Conservation (phyloP, 1,140 invertebrate genomes). For the Drosophila suzukii region DNA sequence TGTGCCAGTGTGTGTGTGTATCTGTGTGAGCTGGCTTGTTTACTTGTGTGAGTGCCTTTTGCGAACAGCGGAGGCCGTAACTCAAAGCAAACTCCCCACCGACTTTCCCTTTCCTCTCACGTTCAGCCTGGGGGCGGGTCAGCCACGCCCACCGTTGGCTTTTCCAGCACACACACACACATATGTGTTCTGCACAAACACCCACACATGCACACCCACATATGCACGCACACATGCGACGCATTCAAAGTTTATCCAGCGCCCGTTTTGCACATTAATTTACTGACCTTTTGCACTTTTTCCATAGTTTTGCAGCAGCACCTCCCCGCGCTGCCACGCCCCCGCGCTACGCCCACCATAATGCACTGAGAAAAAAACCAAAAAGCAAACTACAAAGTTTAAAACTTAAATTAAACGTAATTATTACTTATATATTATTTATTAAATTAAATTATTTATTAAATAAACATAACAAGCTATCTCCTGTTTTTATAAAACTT, state of each 20-base stretch:
- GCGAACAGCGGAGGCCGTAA: constrained; percentile 27
- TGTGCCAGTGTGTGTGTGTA: constrained; percentile 1
- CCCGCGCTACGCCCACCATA: not conserved
- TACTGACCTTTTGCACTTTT: constrained; percentile 78
- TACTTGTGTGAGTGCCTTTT: constrained; percentile 36
- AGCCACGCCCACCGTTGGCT: constrained; percentile 6
- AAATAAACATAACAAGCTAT: no score
- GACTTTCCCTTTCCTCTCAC: constrained; percentile 4
- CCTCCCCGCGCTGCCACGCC: constrained; percentile 4
- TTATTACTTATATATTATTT: no score
- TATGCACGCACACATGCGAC: constrained; percentile 5
- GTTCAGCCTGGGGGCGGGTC: constrained; percentile 2
- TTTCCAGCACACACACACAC: constrained; percentile 11
- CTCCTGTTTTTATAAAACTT: no score
- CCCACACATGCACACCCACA: not conserved
- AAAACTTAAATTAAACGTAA: no score
- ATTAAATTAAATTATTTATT: no score
- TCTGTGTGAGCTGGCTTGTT: constrained; percentile 27
- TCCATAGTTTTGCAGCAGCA: constrained; percentile 59
- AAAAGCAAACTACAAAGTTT: no score
- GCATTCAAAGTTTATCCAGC: constrained; percentile 71
- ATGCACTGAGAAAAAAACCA: not conserved
- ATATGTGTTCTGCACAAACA: not conserved
- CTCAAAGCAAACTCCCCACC: constrained; percentile 45
- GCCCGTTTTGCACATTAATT: constrained; percentile 77